A percentile compares a stretch with the other conserved stretches of the same genome.
Conservation (phyloP, 2,113 vertebrate genomes). For the Phainopepla nitens region DNA sequence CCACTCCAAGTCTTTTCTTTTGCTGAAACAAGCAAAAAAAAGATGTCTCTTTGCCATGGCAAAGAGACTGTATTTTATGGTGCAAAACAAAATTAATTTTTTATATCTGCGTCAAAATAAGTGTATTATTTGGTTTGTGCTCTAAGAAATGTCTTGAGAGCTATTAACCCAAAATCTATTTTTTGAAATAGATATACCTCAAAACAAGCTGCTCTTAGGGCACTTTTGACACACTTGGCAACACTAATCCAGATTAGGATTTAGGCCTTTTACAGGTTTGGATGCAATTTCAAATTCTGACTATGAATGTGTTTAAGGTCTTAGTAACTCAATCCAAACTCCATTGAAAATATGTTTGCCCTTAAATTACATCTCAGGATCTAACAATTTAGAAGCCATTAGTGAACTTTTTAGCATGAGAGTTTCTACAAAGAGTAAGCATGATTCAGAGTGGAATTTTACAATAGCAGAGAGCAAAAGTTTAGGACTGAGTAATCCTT, state of each 20-base stretch:
- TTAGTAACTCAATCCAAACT: neutral
- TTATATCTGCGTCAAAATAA: neutral
- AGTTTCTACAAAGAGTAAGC: neutral
- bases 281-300: neutral
- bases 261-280: neutral
- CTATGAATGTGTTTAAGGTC: neutral
- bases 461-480: neutral
- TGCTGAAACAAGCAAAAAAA: neutral
- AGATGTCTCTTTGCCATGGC: rapidly evolving
- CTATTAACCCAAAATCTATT: neutral
- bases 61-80: neutral
- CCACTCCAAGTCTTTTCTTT: neutral
- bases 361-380: neutral
- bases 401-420: neutral
- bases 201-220: neutral
- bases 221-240: neutral
- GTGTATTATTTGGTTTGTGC: neutral
- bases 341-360: rapidly evolving
- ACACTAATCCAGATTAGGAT: neutral
- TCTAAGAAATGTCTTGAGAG: neutral
- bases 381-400: neutral
- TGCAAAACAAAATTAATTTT: neutral
- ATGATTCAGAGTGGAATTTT: neutral
- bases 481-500: neutral
- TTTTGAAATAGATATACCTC: neutral